Percentiles rank a stretch among this genome's conserved stretches.
These are phyloP conservation scores for Diorhabda sublineata DNA, from an alignment of 1,140 invertebrate genomes.

Conservation along the genomic window DNA sequence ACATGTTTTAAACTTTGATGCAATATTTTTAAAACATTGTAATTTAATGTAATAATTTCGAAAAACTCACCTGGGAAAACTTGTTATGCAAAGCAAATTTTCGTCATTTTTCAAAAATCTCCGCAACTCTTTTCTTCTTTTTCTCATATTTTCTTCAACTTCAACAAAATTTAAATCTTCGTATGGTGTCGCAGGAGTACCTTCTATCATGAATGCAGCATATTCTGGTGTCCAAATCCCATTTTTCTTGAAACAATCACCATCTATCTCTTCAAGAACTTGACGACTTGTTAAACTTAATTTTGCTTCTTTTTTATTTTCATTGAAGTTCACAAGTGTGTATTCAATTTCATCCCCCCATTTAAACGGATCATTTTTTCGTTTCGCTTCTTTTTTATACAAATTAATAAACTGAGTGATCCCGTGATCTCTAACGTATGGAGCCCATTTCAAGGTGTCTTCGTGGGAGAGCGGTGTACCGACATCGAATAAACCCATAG, in stretches of 20 bases:
- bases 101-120: slow-evolving; percentile 75
- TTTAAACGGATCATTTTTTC: slow-evolving; percentile 90
- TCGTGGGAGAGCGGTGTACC: slow-evolving; percentile 93
- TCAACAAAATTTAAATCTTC: slow-evolving; percentile 93
- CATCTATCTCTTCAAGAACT: neutral
- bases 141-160: slow-evolving; percentile 96
- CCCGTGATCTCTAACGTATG: slow-evolving; percentile 73
- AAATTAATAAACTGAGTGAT: slow-evolving; percentile 74
- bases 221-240: slow-evolving; percentile 97
- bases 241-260: neutral
- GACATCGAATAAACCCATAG: slow-evolving; percentile 92
- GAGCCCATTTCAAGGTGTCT: slow-evolving; percentile 83
- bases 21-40: no score
- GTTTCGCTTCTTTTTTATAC: slow-evolving; percentile 67
- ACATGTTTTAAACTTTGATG: no score
- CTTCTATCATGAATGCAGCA: slow-evolving; percentile 98
- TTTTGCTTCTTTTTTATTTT: slow-evolving; percentile 63
- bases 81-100: slow-evolving; percentile 83
- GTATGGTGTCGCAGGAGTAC: slow-evolving; percentile 96
- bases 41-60: no score
- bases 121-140: slow-evolving; percentile 80
- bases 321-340: slow-evolving; percentile 92
- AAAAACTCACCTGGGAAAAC: slow-evolving; percentile 77
- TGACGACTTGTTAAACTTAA: slow-evolving; percentile 26
- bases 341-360: slow-evolving; percentile 99